Conservation (phyloP, 2,113 vertebrate species). For the Orientallactaga bullata region DNA sequence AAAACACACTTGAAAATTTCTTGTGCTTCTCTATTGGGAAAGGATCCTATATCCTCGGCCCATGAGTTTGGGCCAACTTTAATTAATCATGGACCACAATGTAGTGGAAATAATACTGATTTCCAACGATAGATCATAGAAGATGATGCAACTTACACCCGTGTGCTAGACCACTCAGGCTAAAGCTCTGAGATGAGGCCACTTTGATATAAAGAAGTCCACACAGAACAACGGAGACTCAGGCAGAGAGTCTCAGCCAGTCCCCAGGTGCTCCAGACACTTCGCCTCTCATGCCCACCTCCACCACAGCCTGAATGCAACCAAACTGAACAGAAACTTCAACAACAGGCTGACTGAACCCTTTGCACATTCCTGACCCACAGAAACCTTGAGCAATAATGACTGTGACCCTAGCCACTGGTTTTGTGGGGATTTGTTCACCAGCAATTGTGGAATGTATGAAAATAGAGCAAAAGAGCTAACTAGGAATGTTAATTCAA, state of each 20-base stretch:
- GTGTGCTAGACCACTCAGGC: not conserved
- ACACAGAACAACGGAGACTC: not conserved
- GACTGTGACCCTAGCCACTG: not conserved
- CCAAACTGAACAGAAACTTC: not conserved
- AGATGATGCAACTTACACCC: not conserved
- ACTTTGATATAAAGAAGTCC: not conserved
- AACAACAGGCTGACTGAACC: not conserved
- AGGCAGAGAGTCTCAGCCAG: not conserved
- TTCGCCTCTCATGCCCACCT: not conserved
- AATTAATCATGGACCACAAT: not conserved
- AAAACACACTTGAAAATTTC: not conserved
- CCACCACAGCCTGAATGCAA: not conserved
- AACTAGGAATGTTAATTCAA: not conserved
- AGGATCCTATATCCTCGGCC: not conserved
- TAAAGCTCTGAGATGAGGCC: not conserved
- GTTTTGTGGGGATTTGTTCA: not conserved
- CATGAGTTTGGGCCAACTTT: not conserved
- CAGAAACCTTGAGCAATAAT: not conserved
- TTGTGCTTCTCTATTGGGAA: not conserved
- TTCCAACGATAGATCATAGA: not conserved
- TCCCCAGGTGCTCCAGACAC: not conserved
- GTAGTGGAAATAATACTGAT: not conserved
- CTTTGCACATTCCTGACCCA: not conserved
- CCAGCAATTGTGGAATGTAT: not conserved
- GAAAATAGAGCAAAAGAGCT: not conserved